Evolutionary conservation across 1,140 invertebrate species (phyloP).

Genomic region (Eriosoma lanigerum): DNA sequence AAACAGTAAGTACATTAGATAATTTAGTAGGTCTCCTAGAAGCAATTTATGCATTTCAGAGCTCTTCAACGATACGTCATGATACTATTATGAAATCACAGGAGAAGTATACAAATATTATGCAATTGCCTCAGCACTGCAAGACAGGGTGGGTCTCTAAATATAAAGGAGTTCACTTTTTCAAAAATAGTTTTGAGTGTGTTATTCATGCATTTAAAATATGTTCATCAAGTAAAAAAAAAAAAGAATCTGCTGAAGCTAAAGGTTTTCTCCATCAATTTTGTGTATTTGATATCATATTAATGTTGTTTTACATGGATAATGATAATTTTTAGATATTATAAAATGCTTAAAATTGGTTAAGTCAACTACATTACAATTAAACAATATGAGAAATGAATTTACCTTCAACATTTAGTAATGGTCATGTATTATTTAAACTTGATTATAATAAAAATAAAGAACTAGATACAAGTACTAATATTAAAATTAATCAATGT

Average conservation of each 20-base stretch:
- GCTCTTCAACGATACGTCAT: background rate
- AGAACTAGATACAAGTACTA: background rate
- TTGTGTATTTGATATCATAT: background rate
- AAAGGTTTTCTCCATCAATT: background rate
- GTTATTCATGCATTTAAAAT: background rate
- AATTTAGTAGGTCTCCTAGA: background rate
- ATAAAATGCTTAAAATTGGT: background rate
- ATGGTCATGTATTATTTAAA: background rate
- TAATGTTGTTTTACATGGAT: conserved; percentile 6
- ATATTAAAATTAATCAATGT: background rate
- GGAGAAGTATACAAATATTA: background rate
- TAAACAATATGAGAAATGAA: background rate
- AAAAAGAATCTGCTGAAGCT: background rate
- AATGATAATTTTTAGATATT: background rate
- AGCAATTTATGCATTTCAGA: background rate
- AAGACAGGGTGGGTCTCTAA: background rate
- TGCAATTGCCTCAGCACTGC: background rate
- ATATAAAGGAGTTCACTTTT: background rate
- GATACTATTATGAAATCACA: background rate
- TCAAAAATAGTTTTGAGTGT: background rate
- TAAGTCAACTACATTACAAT: background rate
- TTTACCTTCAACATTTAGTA: background rate
- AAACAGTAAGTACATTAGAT: background rate
- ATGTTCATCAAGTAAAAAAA: background rate
- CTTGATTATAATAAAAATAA: background rate